Base-by-base conservation (phyloP, 2,888 invertebrate species). In the Acleris cristana region DNA sequence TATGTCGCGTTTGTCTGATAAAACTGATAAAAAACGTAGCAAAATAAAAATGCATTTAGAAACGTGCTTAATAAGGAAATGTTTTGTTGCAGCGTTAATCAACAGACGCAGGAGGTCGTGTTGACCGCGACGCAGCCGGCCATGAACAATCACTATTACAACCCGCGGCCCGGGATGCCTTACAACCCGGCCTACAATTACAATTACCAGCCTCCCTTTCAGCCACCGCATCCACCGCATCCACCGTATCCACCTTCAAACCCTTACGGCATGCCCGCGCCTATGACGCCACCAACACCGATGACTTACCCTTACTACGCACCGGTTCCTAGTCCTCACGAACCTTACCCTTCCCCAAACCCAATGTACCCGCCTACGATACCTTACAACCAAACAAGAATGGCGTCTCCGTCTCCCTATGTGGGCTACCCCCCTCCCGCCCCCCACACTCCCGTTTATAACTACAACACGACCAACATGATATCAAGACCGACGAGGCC, bases 391-490 rank as follows among this genome's bases (percentile, higher is more conserved):
- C 91, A 91, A 70, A 92, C 92, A 1, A 76, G 92, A 45, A 83
- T 92, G 87, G 85, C 91, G 0, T 71, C 89, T 0, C 90, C 91
- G 0, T 63, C 85, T 0, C 84, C 89, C 0, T 91, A 90, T 72
- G 74, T 80, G 0, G 76, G 76, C 0, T 88, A 89, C 65, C 85
- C 85, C 0, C 79, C 84, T 0, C 71, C 77, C 16, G 66, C 71
- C 1, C 71, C 72, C 7, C 75, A 75, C 44, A 61, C 76, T 1
- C 76, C 81, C 0, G 64, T 81, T 0, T 92, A 90, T 73, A 92
- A 90, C 71, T 92, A 89, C 66, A 87, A 73, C 51, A 89, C 90
- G 1, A 92, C 92, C 0, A 92, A 90, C 51, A 84, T 92, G 88
- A 90, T 92, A 72, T 76, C 90, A 0, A 76, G 90, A 45, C 86